These are phyloP conservation scores for Vanessa tameamea DNA, from an alignment of 1,140 invertebrate genomes.

Conservation along the genomic window DNA sequence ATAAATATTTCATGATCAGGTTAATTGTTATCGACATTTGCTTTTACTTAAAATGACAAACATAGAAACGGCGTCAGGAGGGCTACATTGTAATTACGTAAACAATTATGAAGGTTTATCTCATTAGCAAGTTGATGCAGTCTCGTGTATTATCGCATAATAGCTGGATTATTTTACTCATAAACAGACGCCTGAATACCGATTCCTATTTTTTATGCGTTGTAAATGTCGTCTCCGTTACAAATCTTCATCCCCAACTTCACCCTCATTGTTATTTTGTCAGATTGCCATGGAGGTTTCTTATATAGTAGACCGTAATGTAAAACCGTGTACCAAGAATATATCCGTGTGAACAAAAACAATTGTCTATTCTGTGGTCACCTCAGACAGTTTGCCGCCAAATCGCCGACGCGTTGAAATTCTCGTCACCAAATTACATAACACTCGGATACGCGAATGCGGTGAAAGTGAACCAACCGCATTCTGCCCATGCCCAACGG, in stretches of 20 bases:
- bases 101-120: slow-evolving; percentile 24
- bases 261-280: no score
- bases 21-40: no score
- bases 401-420: slow-evolving; percentile 36
- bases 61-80: slow-evolving; percentile 10
- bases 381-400: slow-evolving; percentile 64
- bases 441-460: slow-evolving; percentile 46
- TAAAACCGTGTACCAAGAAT: slow-evolving; percentile 12
- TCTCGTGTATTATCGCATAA: slow-evolving; percentile 1
- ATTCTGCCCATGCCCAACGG: slow-evolving; percentile 47
- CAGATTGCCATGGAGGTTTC: no score
- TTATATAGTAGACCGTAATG: no score
- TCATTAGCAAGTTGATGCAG: slow-evolving; percentile 25
- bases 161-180: not conserved
- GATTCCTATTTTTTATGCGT: no score
- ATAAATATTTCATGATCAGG: no score
- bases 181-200: no score
- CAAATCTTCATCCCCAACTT: no score
- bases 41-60: not conserved
- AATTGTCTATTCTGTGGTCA: slow-evolving; percentile 15
- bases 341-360: not conserved
- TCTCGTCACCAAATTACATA: slow-evolving; percentile 42
- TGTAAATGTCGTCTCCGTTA: no score
- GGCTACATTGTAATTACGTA: slow-evolving; percentile 6
- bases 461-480: slow-evolving; percentile 61